A percentile compares a stretch with the other conserved stretches of the same genome.
These are phyloP conservation scores for Aricia artaxerxes DNA, from an alignment of 2,888 invertebrate species.

Conservation along the genomic window DNA sequence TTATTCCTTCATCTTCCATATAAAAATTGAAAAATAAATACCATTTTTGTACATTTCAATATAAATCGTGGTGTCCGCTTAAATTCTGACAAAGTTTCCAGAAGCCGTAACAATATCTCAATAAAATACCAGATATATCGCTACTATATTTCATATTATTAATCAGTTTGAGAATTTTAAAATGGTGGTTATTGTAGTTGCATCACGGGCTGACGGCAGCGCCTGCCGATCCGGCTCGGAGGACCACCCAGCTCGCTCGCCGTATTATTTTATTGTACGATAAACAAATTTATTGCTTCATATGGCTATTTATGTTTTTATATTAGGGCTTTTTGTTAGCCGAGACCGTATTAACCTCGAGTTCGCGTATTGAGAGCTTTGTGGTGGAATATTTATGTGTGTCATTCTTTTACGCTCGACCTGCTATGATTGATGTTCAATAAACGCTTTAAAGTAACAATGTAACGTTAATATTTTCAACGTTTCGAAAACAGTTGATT, in stretches of 20 bases:
- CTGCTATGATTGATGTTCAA: constrained; percentile 30
- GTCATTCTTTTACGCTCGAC: constrained; percentile 23
- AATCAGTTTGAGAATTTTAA: constrained; percentile 21
- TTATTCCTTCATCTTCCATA: neutral
- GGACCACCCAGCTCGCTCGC: constrained; percentile 76
- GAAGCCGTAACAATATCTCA: constrained; percentile 18
- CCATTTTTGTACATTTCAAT: neutral
- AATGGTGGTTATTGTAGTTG: constrained; percentile 22
- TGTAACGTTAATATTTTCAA: constrained; percentile 18
- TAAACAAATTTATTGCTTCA: constrained; percentile 80
- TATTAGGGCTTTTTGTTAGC: constrained; percentile 72
- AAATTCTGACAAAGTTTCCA: constrained; percentile 2
- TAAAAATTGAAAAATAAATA: neutral
- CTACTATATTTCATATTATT: constrained; percentile 18
- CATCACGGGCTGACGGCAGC: constrained; percentile 11
- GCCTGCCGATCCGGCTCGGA: constrained; percentile 56
- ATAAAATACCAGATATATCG: constrained; percentile 8
- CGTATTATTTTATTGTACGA: constrained; percentile 80
- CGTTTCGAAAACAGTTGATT: neutral
- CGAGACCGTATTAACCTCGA: constrained; percentile 60
- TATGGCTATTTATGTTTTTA: constrained; percentile 78
- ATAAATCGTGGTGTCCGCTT: neutral
- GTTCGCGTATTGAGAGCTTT: constrained; percentile 48
- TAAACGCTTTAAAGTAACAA: constrained; percentile 30
- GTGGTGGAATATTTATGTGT: constrained; percentile 34